Conservation (phyloP, 2,888 invertebrate genomes). For the Cynaeus angustus region DNA sequence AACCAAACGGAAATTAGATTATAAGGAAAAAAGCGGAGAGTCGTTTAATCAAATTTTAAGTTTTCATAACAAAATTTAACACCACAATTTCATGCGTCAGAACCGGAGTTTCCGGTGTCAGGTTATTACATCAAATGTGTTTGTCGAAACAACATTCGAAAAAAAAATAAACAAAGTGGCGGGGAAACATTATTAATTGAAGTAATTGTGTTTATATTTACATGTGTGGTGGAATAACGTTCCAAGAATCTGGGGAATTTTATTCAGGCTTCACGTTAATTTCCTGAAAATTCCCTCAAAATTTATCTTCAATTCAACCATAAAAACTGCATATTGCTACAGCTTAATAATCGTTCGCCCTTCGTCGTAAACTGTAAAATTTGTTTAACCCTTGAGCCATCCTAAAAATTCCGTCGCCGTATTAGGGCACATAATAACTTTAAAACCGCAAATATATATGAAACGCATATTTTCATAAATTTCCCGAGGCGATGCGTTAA, state of each 20-base stretch:
- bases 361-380: background rate
- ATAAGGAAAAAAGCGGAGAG: conserved; percentile 4
- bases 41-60: conserved; percentile 2
- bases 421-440: conserved; percentile 42
- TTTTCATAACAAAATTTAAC: conserved; percentile 1
- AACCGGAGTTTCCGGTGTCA: conserved; percentile 5
- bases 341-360: too few relatives aligned
- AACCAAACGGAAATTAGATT: conserved; percentile 19
- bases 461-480: conserved; percentile 52
- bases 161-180: conserved; percentile 23
- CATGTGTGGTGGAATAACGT: conserved; percentile 14
- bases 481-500: conserved; percentile 50
- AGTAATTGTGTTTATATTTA: conserved; percentile 32
- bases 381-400: background rate
- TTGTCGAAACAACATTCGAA: conserved; percentile 20
- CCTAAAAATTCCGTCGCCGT: background rate
- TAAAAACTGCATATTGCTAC: too few relatives aligned
- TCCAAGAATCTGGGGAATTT: background rate
- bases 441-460: conserved; percentile 48
- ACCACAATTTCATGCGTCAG: background rate
- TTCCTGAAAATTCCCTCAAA: too few relatives aligned
- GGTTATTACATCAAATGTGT: conserved; percentile 18
- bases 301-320: too few relatives aligned
- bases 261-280: too few relatives aligned
- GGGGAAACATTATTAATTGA: conserved; percentile 21